Base-by-base conservation (phyloP, 2,113 vertebrate genomes). In the Gracilinanus agilis region DNA sequence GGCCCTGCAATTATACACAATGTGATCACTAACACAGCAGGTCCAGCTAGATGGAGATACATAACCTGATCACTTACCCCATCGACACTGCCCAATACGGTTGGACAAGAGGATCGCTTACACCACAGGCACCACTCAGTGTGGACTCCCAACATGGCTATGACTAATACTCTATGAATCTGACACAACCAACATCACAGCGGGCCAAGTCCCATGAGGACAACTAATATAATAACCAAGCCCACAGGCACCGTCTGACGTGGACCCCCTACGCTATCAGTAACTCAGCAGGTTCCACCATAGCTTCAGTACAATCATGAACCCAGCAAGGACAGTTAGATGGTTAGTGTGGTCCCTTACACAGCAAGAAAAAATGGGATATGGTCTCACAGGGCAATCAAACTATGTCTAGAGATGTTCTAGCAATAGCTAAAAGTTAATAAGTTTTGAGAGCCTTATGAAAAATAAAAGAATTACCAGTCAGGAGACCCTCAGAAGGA, bases 1-100 rank as follows among this genome's bases (percentile, higher is more conserved):
- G 23, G 58, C 92, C 1, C 3, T 1, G 0, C 90, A 97, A 93
- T 97, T 95, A 96, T 54, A 91, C 75, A 92, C 91, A 93, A 94
- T 1, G 11, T 91, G 90, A 95, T 96, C 91, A 83, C 92, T 94
- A 90, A 95, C 93, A 83, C 97, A 96, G 94, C 94, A 95, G 93
- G 93, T 90, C 49, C 94, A 94, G 90, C 93, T 54, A 96, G 90
- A 53, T 92, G 55, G 27, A 53, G 95, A 90, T 92, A 94, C 53
- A 90, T 92, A 95, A 92, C 92, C 44, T 90, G 94, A 96, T 97
- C 96, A 91, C 94, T 91, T 95, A 93, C 89, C 90, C 96, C 55
- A 90, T 53, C 55, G 93, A 89, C 25, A 56, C 83, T 25, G 9
- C 93, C 96, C 93, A 75, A 83, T 95, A 55, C 21, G 58, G 90